Base-by-base conservation (phyloP, 2,888 invertebrate genomes). In the Thereva unica region DNA sequence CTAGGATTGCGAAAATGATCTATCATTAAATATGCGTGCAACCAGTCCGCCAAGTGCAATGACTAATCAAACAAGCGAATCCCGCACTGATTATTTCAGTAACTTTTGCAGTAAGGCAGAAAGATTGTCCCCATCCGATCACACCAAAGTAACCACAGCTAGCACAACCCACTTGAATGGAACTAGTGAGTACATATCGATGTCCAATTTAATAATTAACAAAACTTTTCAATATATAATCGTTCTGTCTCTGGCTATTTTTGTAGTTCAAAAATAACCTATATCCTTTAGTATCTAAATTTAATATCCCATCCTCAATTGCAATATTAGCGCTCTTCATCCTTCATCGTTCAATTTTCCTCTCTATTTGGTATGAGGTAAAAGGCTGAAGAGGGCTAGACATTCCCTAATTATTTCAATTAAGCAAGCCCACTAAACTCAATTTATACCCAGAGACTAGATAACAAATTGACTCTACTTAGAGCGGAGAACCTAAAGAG, bases 81-180 rank as follows among this genome's bases (percentile, higher is more conserved):
- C 70, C 41, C 73, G 73, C 34, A 72, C 73, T 10, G 73, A 67
- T 9, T 65, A 55, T 65, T 56, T 56, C 40, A 64, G 55, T 45
- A 45, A 44, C 12, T 10, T 9, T 23, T 34, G 41, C n/a, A 64
- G 37, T 38, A 54, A 38, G 4, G 47, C 45, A 45, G 54, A 38
- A 6, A 23, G 44, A 10, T n/a, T 38, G 10, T 45, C 65, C n/a
- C 55, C 41, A 9, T 75, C 75, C 69, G 79, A 78, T 1, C 78
- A 78, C 68, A 74, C 77, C 64, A 83, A 83, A 71, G 83, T 82
- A 44, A 82, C 83, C 9, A 83, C 84, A 9, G 82, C 83, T 47
- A 82, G 82, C 38, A 83, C 84, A 70, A 84, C 86, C 54, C 87
- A 87, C 77, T 78, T 87, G 54, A 87, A 87, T 76, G 87, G 87